Base-by-base conservation (phyloP, 2,888 invertebrate species). In the Dicyrtomina minuta region DNA sequence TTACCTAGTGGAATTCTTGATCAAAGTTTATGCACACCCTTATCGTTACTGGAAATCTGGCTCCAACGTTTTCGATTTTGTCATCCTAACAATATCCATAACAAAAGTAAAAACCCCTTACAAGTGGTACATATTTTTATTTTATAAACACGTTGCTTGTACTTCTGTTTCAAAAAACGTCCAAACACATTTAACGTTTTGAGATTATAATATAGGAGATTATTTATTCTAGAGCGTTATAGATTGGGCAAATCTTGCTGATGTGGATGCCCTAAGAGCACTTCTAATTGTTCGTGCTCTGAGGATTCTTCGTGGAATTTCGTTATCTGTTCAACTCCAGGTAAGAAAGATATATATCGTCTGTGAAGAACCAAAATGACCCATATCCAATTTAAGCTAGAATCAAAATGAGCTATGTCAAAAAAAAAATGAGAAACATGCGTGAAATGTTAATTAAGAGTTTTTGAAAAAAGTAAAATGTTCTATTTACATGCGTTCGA, bases 21-120 rank as follows among this genome's bases (percentile, higher is more conserved):
- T 78, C 3, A 76, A 77, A 51, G 61, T 77, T 22, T 78, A 77
- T 56, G 75, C 78, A 2, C 74, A 72, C 62, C 77, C 77, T 0
- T 70, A 73, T 22, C 56, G 58, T 15, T 78, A 73, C 60, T 78
- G 75, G 68, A 69, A 46, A 20, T 74, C 75, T 43, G 75, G 75
- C 12, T 77, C 73, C 51, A 77, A 77, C 39, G 17, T 72, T 10
- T 78, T 78, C 66, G 78, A 78, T 44, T 78, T 78, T 53, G 17
- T 73, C 10, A 74, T 78, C 33, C 67, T 78, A 8, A n/a, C 74
- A 6, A 24, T 73, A 6, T 74, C 77, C 0, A 17, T 77, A 1
- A n/a, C 60, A 0, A 74, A 76, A 72, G 76, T 75, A 39, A 0
- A 59, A 41, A 53, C 33, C 13, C 20, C 17, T n/a, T n/a, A n/a